Evolutionary conservation across 2,797 vertebrate species (phyloP).

Genomic region (Melanotaenia nigrans): DNA sequence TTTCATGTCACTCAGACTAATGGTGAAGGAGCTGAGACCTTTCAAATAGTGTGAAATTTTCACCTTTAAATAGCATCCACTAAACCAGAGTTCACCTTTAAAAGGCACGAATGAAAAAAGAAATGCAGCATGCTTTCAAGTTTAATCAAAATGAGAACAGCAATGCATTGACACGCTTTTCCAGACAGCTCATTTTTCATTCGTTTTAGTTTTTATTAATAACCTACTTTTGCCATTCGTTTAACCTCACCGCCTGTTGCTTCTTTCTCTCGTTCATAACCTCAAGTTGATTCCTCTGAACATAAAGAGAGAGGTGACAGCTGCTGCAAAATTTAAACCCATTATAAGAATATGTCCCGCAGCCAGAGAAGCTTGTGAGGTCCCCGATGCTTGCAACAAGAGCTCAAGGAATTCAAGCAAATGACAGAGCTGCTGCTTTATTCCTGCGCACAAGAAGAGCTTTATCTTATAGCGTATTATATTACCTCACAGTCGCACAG

Average conservation of each 20-base stretch:
- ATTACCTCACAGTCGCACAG: conserved; percentile 31
- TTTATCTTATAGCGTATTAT: conserved; percentile 23
- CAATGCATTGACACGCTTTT: conserved; percentile 17
- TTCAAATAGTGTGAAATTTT: conserved; percentile 38
- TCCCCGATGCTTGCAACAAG: conserved; percentile 21
- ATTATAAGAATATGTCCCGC: conserved; percentile 39
- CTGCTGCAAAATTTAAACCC: conserved; percentile 48
- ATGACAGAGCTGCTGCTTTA: conserved; percentile 18
- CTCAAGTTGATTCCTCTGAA: conserved; percentile 30
- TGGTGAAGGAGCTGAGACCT: conserved; percentile 42
- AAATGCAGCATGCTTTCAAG: conserved; percentile 3
- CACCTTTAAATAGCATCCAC: conserved; percentile 35
- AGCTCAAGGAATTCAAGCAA: conserved; percentile 9
- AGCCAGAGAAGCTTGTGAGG: conserved; percentile 31
- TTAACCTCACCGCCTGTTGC: conserved; percentile 18
- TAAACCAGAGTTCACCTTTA: conserved; percentile 11
- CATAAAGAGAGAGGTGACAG: conserved; percentile 14
- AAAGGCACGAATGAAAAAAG: conserved; percentile 20
- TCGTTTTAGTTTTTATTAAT: not conserved
- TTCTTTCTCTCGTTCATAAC: conserved; percentile 15
- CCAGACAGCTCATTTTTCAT: not conserved
- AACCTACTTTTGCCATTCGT: not conserved
- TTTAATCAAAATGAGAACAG: conserved; percentile 20
- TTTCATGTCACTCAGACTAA: conserved; percentile 44
- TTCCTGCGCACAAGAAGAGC: conserved; percentile 16